A percentile compares a stretch with the other conserved stretches of the same genome.
phyloP scores from a whole-genome alignment of 1,140 invertebrate genomes.

The Calephelis virginiensis region DNA sequence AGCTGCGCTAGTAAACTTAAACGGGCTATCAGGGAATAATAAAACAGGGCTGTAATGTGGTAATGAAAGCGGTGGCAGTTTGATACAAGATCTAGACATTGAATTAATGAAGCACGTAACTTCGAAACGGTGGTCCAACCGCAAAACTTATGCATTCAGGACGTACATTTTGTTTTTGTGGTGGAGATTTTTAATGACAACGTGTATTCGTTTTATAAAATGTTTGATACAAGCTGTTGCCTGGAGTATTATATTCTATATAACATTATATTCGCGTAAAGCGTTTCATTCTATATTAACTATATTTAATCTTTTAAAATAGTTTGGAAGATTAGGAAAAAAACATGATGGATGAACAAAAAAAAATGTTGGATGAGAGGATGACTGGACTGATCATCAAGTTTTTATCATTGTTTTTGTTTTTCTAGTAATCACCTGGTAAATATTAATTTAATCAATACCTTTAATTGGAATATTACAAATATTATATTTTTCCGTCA shows the following conservation, averaged over 20 bases:
- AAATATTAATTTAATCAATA: no score
- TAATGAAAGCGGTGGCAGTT: conserved; percentile 44
- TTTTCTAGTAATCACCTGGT: no score
- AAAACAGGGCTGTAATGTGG: conserved; percentile 27
- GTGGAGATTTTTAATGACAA: conserved; percentile 13
- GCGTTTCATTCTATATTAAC: no score
- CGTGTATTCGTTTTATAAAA: conserved; percentile 6
- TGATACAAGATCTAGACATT: conserved; percentile 39
- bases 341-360: no score
- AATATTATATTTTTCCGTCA: no score
- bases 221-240: not conserved
- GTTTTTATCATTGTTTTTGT: no score
- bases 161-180: conserved; percentile 20
- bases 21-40: not conserved
- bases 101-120: conserved; percentile 50
- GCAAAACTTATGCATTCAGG: conserved; percentile 30
- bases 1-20: not conserved
- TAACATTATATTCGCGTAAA: no score
- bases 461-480: no score
- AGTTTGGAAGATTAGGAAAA: no score
- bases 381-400: no score
- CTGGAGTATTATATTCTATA: not conserved
- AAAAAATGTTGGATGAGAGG: no score
- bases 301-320: no score
- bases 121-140: conserved; percentile 37